phyloP scores from a whole-genome alignment of 2,888 invertebrate species.

The Fragum fragum region DNA sequence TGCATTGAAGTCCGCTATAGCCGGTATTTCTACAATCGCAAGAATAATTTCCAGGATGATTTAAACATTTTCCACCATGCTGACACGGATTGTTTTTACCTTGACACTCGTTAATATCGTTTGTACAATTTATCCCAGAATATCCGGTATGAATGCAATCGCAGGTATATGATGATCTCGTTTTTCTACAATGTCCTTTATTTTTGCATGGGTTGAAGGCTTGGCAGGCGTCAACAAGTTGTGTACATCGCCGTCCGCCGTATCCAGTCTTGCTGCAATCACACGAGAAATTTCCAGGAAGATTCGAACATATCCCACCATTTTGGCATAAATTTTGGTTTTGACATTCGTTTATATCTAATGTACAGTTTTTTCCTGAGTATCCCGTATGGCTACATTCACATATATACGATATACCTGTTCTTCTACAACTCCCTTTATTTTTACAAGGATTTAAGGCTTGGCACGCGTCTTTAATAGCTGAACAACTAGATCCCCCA shows the following conservation, averaged over 20 bases:
- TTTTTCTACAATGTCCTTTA: conserved; percentile 32
- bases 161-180: conserved; percentile 21
- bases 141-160: conserved; percentile 21
- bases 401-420: not conserved
- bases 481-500: not conserved
- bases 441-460: not conserved
- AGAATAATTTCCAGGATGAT: conserved; percentile 32
- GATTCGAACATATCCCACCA: conserved; percentile 53
- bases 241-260: conserved; percentile 59
- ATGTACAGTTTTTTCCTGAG: not conserved
- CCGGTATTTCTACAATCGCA: conserved; percentile 33
- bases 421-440: not conserved
- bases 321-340: conserved; percentile 30
- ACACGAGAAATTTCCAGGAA: conserved; percentile 55
- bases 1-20: not conserved
- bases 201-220: conserved; percentile 14
- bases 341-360: not conserved
- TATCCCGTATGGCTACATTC: conserved; percentile 10
- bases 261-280: conserved; percentile 45
- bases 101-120: conserved; percentile 37
- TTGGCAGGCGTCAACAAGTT: conserved; percentile 66
- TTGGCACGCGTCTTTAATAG: not conserved
- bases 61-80: conserved; percentile 42
- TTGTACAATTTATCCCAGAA: not conserved
- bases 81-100: conserved; percentile 65